Conservation (phyloP, 1,140 invertebrate species). For the Leptinotarsa undecemlineata region DNA sequence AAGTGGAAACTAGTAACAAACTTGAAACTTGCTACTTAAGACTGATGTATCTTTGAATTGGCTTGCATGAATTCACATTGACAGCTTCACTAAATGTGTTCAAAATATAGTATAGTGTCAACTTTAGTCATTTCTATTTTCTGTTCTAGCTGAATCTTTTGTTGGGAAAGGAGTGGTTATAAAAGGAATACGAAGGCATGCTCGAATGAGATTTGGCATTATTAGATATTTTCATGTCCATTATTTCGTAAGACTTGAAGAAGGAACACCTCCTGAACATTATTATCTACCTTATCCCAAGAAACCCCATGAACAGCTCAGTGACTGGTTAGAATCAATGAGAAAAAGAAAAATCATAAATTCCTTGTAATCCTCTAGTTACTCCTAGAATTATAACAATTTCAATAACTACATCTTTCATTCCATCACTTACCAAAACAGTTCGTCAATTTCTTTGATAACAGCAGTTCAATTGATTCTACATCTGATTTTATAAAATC, state of each 20-base stretch:
- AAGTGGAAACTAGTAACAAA: not conserved
- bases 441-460: no score
- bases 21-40: not conserved
- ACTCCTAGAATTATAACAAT: not conserved
- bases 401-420: not conserved
- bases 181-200: conserved; percentile 85
- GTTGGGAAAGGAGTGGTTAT: conserved; percentile 72
- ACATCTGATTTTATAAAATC: no score
- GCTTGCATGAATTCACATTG: no score
- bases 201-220: conserved; percentile 67
- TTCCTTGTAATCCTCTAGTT: conserved; percentile 52
- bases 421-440: no score
- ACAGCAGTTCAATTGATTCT: no score
- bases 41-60: no score
- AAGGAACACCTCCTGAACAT: conserved; percentile 86
- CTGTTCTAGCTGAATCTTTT: conserved; percentile 80
- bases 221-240: conserved; percentile 82
- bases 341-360: conserved; percentile 70
- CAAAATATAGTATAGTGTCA: conserved; percentile 3
- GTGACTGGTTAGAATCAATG: conserved; percentile 74
- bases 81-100: not conserved
- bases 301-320: conserved; percentile 72
- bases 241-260: conserved; percentile 89
- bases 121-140: conserved; percentile 10
- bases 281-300: conserved; percentile 73